These are phyloP conservation scores for Psettodes erumei DNA, from an alignment of 2,113 vertebrate species.

Conservation along the genomic window DNA sequence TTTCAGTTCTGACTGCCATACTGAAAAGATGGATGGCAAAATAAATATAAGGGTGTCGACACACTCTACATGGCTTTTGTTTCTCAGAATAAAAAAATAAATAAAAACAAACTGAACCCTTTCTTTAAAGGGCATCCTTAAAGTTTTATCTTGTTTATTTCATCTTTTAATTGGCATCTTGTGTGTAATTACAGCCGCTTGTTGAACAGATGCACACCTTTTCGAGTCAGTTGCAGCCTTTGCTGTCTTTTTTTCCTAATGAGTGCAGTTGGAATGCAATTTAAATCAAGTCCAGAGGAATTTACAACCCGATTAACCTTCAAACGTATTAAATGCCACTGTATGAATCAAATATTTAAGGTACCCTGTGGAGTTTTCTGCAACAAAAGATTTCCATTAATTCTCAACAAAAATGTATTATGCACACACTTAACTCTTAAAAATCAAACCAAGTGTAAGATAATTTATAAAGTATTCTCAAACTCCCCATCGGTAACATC, in stretches of 20 bases:
- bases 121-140: neutral
- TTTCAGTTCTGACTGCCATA: neutral
- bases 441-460: neutral
- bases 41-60: neutral
- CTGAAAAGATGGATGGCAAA: neutral
- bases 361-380: neutral
- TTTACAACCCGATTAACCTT: slow-evolving; percentile 2
- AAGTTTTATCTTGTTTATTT: neutral
- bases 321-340: neutral
- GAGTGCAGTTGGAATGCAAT: neutral
- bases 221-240: neutral
- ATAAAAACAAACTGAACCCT: neutral
- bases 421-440: neutral
- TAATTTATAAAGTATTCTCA: neutral
- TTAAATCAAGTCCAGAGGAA: neutral
- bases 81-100: neutral
- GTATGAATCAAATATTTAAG: neutral
- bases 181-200: neutral
- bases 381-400: neutral
- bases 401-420: neutral
- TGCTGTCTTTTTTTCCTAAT: neutral
- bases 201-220: neutral
- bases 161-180: neutral
- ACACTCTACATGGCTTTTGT: neutral
- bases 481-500: neutral